Evolutionary conservation across 2,888 invertebrate species (phyloP).

Genomic region (Carcina quercana): DNA sequence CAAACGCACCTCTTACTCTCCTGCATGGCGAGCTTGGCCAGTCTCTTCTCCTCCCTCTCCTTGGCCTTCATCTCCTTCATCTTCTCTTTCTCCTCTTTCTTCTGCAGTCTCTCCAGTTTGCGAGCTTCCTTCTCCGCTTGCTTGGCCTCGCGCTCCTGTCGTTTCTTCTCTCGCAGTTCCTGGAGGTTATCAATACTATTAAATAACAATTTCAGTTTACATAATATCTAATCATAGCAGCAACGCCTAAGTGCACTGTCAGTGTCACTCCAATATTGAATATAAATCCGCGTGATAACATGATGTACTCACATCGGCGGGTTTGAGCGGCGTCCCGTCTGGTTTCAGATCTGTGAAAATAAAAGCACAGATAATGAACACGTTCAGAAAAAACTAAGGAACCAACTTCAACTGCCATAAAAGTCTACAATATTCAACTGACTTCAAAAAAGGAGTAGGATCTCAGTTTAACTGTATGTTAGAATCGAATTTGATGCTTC

Average conservation of each 20-base stretch:
- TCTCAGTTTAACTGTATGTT: no score
- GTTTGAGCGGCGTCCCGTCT: slow-evolving; percentile 37
- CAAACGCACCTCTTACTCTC: slow-evolving; percentile 41
- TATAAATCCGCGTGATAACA: not conserved
- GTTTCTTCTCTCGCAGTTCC: slow-evolving; percentile 60
- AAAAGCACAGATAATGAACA: no score
- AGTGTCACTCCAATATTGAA: not conserved
- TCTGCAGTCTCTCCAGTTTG: slow-evolving; percentile 58
- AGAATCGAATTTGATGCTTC: no score
- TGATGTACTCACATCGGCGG: slow-evolving; percentile 45
- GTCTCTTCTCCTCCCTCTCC: slow-evolving; percentile 60
- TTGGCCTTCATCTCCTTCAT: slow-evolving; percentile 62
- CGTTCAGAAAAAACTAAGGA: no score
- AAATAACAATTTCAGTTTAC: no score
- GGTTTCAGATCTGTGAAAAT: slow-evolving; percentile 43
- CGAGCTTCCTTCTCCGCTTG: slow-evolving; percentile 65
- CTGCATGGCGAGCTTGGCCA: slow-evolving; percentile 54
- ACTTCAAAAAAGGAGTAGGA: no score
- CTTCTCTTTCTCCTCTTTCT: slow-evolving; percentile 65
- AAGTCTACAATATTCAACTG: no score
- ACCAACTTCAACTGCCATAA: no score
- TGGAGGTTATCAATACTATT: not conserved
- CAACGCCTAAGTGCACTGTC: no score
- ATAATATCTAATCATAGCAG: no score
- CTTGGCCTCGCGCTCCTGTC: slow-evolving; percentile 69